Base-by-base conservation (phyloP, 2,888 invertebrate species). In the Saturnia pavonia region DNA sequence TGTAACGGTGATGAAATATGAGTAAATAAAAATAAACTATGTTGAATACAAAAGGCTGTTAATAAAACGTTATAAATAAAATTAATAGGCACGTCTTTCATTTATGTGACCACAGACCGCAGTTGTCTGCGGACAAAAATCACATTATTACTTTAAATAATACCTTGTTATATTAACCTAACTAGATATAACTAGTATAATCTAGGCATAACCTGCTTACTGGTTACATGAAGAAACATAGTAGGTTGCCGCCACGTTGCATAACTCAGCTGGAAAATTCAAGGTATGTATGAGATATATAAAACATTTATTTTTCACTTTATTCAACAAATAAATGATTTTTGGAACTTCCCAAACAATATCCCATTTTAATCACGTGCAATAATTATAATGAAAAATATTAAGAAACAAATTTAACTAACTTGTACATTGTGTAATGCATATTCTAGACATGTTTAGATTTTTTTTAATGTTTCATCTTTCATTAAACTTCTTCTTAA, bases 171-270 rank as follows among this genome's bases (percentile, higher is more conserved):
- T 85, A 84, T 82, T 73, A 77, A 81, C 77, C 77, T 76, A 85
- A 86, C 87, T 86, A 82, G 87, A 82, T 83, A 77, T 75, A 85
- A 85, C 88, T 85, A 81, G 88, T 85, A 79, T 63, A 67, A 74
- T 82, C 87, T 81, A 81, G 87, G 81, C 75, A 75, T 70, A 75
- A 73, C 79, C 80, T 27, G 81, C 77, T 80, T 81, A 77, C 80
- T 78, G 79, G 75, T 80, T 79, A 82, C 75, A 80, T 85, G 84
- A 80, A 27, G 57, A 25, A 60, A 60, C 25, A 57, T 57, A 25
- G 11, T 12, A 25, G 57, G 57, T 60, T 25, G 82, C 76, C 74
- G 72, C 70, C 68, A 69, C 71, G 76, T 90, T 90, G 86, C 88
- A 85, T 90, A 89, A 90, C 82, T 72, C 70, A 69, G 72, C 76